Evolutionary conservation across 2,797 vertebrate species (phyloP).

Genomic region (Pseudotriccus pelzelni): DNA sequence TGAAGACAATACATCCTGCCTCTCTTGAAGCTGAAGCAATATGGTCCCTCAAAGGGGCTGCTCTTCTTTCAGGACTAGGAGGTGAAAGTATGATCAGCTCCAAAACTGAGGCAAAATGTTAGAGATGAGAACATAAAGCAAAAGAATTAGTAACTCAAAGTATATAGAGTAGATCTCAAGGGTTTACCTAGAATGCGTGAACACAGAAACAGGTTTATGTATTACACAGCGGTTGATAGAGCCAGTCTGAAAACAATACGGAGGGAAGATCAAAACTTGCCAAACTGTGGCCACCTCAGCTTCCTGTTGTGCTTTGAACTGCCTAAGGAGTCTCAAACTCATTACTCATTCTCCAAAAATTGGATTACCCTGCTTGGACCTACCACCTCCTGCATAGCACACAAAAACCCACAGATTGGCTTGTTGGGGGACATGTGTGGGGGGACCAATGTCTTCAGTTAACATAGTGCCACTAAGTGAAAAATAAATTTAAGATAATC

Average conservation of each 20-base stretch:
- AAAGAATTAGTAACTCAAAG: neutral
- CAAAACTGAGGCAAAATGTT: neutral
- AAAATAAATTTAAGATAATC: neutral
- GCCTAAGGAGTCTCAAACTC: neutral
- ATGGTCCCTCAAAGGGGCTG: neutral
- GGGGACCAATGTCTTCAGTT: neutral
- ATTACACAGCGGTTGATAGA: neutral
- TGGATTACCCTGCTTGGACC: neutral
- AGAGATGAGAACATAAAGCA: neutral
- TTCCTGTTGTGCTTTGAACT: neutral
- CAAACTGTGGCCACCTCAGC: neutral
- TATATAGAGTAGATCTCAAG: neutral
- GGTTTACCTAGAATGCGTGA: neutral
- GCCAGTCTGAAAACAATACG: neutral
- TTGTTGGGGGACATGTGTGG: neutral
- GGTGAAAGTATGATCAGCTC: fast-evolving
- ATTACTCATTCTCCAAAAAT: neutral
- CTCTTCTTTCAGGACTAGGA: neutral
- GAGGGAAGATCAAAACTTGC: neutral
- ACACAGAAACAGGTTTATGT: neutral
- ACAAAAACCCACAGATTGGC: fast-evolving
- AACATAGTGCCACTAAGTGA: neutral
- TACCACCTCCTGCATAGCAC: neutral
- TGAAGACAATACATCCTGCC: neutral
- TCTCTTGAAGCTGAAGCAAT: neutral